A percentile compares a stretch with the other conserved stretches of the same genome.
These are phyloP conservation scores for Apamea monoglypha DNA, from an alignment of 2,888 invertebrate genomes.

Conservation along the genomic window DNA sequence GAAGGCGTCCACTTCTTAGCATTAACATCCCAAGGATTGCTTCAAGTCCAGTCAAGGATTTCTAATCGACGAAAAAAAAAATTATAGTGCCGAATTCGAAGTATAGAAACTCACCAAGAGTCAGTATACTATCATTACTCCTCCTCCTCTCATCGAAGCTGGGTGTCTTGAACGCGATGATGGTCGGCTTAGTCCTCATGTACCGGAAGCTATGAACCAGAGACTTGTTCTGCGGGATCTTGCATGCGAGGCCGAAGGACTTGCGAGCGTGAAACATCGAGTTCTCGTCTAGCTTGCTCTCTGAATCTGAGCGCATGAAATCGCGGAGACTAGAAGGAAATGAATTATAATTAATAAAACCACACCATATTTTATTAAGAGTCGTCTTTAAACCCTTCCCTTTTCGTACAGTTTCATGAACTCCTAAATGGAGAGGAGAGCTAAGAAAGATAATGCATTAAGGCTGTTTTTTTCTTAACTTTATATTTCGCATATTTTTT, in stretches of 20 bases:
- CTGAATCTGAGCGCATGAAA: constrained; percentile 94
- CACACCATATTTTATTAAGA: no score
- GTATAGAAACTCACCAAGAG: constrained; percentile 81
- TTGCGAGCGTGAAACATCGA: constrained; percentile 86
- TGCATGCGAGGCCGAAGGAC: constrained; percentile 60
- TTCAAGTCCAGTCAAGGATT: no score
- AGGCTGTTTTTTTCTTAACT: no score
- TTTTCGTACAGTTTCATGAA: neutral
- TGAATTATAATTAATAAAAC: neutral
- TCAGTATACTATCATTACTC: constrained; percentile 90
- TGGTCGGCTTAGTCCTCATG: constrained; percentile 96
- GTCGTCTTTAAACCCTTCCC: neutral
- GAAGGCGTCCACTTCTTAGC: no score
- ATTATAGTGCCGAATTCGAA: neutral
- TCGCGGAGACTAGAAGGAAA: constrained; percentile 90
- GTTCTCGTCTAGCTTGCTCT: constrained; percentile 93
- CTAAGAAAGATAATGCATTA: neutral
- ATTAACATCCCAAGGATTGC: no score
- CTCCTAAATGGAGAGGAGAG: neutral
- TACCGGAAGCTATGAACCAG: constrained; percentile 97
- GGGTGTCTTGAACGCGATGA: constrained; percentile 96
- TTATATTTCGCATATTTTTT: neutral
- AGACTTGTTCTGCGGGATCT: constrained; percentile 94
- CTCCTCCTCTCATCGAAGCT: constrained; percentile 92
- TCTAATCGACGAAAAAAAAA: no score